Conservation (phyloP, 2,797 vertebrate species). For the Melanotaenia nigrans region DNA sequence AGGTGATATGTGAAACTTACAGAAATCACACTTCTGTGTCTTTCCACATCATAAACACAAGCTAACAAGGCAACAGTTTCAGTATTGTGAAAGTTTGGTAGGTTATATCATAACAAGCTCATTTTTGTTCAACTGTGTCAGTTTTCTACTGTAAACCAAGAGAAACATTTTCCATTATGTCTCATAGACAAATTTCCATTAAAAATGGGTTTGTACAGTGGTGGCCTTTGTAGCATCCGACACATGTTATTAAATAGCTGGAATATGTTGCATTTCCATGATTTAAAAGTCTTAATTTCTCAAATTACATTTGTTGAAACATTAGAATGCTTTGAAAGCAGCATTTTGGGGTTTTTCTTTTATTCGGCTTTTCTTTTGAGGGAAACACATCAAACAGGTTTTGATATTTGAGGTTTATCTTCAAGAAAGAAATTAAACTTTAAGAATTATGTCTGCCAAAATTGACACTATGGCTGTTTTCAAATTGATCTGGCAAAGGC, state of each 20-base stretch:
- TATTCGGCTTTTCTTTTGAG: neutral
- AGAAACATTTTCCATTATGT: conserved; percentile 4
- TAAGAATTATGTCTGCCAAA: neutral
- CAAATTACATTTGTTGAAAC: neutral
- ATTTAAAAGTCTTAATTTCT: neutral
- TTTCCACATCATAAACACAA: conserved; percentile 37
- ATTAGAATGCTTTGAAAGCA: neutral
- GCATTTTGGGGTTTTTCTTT: neutral
- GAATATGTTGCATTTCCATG: neutral
- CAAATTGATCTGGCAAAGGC: neutral
- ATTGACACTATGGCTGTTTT: neutral
- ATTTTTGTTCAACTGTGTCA: conserved; percentile 31
- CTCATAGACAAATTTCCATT: neutral
- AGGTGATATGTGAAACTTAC: conserved; percentile 57
- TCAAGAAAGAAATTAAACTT: too few species aligned
- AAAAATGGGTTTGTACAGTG: neutral
- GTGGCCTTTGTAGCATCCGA: neutral
- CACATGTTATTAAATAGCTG: neutral
- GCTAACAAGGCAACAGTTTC: conserved; percentile 38
- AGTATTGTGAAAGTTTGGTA: conserved; percentile 46
- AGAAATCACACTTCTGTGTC: conserved; percentile 47
- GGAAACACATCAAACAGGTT: neutral
- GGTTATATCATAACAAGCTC: conserved; percentile 41
- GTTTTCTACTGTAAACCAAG: conserved; percentile 25
- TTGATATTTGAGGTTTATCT: neutral